A percentile compares a stretch with the other conserved stretches of the same genome.
phyloP scores from a whole-genome alignment of 2,888 invertebrate species.

The Pharmacophagus antenor region DNA sequence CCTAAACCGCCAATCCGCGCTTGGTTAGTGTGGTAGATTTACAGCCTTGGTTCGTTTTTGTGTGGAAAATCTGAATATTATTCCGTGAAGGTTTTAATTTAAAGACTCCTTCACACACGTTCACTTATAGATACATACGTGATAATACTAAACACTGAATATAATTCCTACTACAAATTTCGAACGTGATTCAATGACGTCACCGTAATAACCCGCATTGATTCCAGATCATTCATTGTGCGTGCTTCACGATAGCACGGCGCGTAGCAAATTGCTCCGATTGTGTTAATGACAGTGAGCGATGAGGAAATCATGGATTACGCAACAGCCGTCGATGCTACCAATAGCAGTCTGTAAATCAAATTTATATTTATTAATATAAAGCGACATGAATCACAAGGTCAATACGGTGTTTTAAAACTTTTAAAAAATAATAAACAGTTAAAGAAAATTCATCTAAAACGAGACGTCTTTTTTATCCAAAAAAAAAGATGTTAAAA shows the following conservation, averaged over 20 bases:
- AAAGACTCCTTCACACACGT: too few relatives aligned
- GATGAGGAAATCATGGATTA: constrained; percentile 5
- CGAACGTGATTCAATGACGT: not conserved
- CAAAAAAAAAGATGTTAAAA: too few relatives aligned
- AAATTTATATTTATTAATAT: not conserved
- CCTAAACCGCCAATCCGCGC: too few relatives aligned
- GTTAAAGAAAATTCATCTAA: too few relatives aligned
- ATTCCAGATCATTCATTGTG: constrained; percentile 2
- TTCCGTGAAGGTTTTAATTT: too few relatives aligned
- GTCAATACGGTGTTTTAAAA: too few relatives aligned
- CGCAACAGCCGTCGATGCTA: not conserved
- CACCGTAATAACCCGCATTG: not conserved
- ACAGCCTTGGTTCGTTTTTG: too few relatives aligned
- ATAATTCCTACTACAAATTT: not conserved
- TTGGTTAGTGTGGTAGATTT: too few relatives aligned
- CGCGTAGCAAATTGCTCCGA: constrained; percentile 10
- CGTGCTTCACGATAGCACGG: not conserved
- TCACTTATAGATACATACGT: too few relatives aligned
- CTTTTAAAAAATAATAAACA: not conserved
- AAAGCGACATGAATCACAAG: not conserved
- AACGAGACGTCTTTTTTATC: too few relatives aligned
- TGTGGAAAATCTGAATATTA: too few relatives aligned
- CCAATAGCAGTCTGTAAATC: not conserved
- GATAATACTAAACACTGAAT: too few relatives aligned
- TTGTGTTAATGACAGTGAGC: constrained; percentile 12